Evolutionary conservation across 2,888 invertebrate species (phyloP).

Genomic region (Scelioninae gen. 2): DNA sequence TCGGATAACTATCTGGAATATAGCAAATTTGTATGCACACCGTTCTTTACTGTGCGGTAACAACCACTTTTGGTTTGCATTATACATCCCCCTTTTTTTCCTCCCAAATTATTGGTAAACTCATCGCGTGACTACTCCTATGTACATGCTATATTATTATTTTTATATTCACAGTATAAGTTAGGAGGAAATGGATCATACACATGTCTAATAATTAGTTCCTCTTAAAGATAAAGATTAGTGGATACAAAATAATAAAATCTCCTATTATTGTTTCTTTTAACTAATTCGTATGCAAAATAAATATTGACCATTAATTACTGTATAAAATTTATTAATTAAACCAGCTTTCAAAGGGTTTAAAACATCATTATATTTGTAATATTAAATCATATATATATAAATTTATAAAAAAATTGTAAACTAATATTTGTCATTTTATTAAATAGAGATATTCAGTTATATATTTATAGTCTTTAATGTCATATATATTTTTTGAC

Average conservation of each 20-base stretch:
- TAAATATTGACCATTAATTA: too few species aligned
- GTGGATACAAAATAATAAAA: conserved; percentile 10
- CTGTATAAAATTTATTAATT: too few species aligned
- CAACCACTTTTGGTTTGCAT: conserved; percentile 46
- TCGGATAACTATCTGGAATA: conserved; percentile 25
- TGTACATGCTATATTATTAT: conserved; percentile 51
- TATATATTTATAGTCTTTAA: too few species aligned
- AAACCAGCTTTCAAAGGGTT: too few species aligned
- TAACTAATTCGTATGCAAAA: neutral
- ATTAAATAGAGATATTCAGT: too few species aligned
- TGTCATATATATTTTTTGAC: too few species aligned
- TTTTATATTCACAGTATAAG: conserved; percentile 35
- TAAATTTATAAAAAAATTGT: too few species aligned
- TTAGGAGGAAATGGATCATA: conserved; percentile 44
- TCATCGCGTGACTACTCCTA: conserved; percentile 55
- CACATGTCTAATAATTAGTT: conserved; percentile 46
- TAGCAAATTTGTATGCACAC: conserved; percentile 32
- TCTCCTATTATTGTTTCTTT: conserved; percentile 17
- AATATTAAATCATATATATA: too few species aligned
- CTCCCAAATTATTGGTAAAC: conserved; percentile 50
- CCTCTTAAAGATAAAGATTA: conserved; percentile 28
- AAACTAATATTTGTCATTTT: too few species aligned
- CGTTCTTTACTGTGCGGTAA: conserved; percentile 39
- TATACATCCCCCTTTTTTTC: conserved; percentile 48
- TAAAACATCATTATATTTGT: too few species aligned